Evolutionary conservation across 2,113 vertebrate genomes (phyloP).

Genomic region (Willisornis vidua): DNA sequence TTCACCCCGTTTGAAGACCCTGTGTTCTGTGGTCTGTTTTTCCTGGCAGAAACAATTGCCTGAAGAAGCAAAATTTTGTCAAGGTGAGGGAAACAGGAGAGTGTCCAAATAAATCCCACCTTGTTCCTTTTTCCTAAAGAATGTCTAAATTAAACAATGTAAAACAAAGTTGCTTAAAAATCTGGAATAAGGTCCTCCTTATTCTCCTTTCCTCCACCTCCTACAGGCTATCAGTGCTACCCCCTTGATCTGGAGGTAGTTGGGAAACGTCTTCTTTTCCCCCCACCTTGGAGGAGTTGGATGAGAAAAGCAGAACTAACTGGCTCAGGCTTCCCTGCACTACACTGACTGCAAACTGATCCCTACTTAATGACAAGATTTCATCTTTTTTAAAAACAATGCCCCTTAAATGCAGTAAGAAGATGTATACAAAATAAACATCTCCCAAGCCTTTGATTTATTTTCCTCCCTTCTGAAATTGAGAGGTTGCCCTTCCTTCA

Average conservation of each 20-base stretch:
- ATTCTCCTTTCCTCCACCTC: not conserved
- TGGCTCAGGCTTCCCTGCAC: not conserved
- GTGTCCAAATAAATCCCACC: not conserved
- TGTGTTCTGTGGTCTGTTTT: not conserved
- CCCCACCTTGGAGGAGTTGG: fast-evolving
- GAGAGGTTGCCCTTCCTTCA: not conserved
- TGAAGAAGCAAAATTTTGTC: conserved; percentile 1
- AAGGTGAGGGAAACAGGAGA: not conserved
- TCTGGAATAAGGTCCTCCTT: not conserved
- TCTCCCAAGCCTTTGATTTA: not conserved
- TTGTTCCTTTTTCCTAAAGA: not conserved
- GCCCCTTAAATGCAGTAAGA: not conserved
- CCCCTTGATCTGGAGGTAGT: not conserved
- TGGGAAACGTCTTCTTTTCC: not conserved
- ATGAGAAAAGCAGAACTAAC: not conserved
- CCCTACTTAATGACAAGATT: not conserved
- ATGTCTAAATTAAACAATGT: not conserved
- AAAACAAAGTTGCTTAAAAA: not conserved
- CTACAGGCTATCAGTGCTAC: not conserved
- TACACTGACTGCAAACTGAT: not conserved
- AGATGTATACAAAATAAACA: not conserved
- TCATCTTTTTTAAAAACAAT: not conserved
- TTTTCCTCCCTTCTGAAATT: not conserved
- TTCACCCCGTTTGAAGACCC: not conserved
- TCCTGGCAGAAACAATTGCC: conserved; percentile 5